phyloP scores from a whole-genome alignment of 2,797 vertebrate species.

The Alca torda region DNA sequence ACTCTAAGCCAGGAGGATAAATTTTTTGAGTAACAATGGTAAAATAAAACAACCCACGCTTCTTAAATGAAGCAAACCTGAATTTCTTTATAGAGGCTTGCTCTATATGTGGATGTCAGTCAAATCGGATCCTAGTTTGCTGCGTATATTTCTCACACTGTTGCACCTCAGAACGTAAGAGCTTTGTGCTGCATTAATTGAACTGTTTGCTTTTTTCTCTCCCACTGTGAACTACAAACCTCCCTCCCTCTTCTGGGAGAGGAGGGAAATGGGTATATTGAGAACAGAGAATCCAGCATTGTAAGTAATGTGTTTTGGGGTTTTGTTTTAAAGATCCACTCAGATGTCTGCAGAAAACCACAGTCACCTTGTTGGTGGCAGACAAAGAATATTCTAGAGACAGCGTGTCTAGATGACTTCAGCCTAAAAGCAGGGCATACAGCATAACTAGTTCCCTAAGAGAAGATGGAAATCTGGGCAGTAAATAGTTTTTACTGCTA shows the following conservation, averaged over 20 bases:
- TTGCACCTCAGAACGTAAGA: neutral
- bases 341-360: neutral
- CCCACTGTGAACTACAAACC: neutral
- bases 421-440: neutral
- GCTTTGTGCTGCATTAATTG: neutral
- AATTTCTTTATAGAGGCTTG: neutral
- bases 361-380: neutral
- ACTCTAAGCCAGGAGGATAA: neutral
- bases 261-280: neutral
- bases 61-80: neutral
- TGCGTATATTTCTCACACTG: neutral
- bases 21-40: neutral
- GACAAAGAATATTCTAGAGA: neutral
- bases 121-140: neutral
- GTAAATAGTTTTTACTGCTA: neutral
- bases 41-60: neutral
- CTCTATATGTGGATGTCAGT: neutral
- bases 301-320: neutral
- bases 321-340: neutral
- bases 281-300: neutral
- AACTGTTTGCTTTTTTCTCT: neutral
- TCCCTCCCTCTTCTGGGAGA: neutral
- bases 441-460: neutral
- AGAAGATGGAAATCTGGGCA: conserved; percentile 18
- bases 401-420: neutral